Percentiles rank a stretch among this genome's conserved stretches.
phyloP scores from a whole-genome alignment of 2,113 vertebrate genomes.

The Ctenomys sociabilis region DNA sequence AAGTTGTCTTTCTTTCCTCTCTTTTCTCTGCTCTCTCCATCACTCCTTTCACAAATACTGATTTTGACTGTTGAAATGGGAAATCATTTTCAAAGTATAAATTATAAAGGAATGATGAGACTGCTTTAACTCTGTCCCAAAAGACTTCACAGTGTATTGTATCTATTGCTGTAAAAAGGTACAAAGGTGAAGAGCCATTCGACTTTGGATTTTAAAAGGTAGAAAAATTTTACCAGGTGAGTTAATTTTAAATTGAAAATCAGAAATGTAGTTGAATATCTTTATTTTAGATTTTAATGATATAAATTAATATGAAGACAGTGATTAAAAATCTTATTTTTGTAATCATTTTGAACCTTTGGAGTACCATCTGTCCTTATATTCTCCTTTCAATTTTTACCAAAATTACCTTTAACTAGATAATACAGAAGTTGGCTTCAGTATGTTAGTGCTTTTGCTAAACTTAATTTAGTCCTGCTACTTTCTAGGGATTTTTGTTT shows the following conservation, averaged over 20 bases:
- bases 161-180: neutral
- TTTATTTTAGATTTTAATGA: neutral
- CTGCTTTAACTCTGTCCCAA: neutral
- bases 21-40: neutral
- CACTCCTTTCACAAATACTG: neutral
- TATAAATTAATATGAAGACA: neutral
- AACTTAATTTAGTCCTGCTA: neutral
- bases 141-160: neutral
- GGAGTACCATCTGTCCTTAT: neutral
- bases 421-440: neutral
- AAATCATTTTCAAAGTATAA: neutral
- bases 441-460: neutral
- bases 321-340: neutral
- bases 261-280: neutral
- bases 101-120: neutral
- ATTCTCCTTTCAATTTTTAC: neutral
- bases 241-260: neutral
- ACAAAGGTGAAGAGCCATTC: neutral
- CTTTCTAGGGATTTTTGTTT: neutral
- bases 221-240: neutral
- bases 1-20: neutral
- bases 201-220: neutral
- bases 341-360: neutral
- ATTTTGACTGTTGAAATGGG: neutral
- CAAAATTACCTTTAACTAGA: neutral